Evolutionary conservation across 2,888 invertebrate species (phyloP).

Genomic region (Sylvicola fuscatus): DNA sequence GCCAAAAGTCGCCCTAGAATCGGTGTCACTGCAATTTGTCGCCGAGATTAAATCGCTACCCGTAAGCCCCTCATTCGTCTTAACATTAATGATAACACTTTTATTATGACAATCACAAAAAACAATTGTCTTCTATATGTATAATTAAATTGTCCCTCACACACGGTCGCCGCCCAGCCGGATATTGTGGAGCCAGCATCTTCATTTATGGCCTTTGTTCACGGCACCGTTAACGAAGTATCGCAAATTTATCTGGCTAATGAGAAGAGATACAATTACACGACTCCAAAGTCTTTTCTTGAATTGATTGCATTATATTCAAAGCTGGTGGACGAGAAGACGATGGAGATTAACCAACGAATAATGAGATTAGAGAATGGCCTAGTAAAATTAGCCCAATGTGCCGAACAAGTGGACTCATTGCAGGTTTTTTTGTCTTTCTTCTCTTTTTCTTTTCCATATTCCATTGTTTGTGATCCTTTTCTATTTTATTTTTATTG

Average conservation of each 20-base stretch:
- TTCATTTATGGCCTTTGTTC: conserved; percentile 80
- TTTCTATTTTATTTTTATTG: no score
- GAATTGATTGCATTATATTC: conserved; percentile 78
- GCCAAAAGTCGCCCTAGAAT: conserved; percentile 79
- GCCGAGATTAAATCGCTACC: conserved; percentile 55
- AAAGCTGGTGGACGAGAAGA: conserved; percentile 49
- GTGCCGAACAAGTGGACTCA: conserved; percentile 69
- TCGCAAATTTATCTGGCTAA: conserved; percentile 63
- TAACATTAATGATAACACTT: no score
- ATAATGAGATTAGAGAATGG: conserved; percentile 73
- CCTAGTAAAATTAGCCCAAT: conserved; percentile 68
- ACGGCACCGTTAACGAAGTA: conserved; percentile 73
- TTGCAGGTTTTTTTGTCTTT: conserved; percentile 42
- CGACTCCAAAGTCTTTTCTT: conserved; percentile 93
- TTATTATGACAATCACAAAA: no score
- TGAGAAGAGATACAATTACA: conserved; percentile 85
- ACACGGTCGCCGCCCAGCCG: conserved; percentile 23
- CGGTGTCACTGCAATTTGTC: conserved; percentile 72
- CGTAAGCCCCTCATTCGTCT: no score
- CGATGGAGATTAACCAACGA: conserved; percentile 47
- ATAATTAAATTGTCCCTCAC: no score
- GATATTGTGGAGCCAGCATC: conserved; percentile 48
- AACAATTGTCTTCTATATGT: no score
- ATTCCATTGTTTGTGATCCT: no score
- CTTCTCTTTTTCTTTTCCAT: no score